Base-by-base conservation (phyloP, 1,140 invertebrate genomes). In the Achroia grisella region DNA sequence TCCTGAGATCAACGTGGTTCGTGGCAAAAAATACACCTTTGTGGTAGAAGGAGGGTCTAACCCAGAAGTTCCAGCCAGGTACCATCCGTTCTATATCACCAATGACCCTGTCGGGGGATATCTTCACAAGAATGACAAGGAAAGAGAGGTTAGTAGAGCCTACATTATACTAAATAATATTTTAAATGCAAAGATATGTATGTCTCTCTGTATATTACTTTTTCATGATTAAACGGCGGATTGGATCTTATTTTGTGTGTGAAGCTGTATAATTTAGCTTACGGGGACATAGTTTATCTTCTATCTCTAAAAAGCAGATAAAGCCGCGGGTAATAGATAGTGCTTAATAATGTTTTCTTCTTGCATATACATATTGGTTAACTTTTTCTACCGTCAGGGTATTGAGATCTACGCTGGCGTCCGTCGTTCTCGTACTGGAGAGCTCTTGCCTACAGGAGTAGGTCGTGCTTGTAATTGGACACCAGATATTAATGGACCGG, bases 81-180 rank as follows among this genome's bases (percentile, higher is more conserved):
- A 95, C 73, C 96, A 98, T 88, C 97, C 97, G 4, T 95, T 98
- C 83, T 98, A 98, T 80, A 96, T 98, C 53, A 97, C 96, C 11
- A 94, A 98, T 67, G 96, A 97, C 82, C 90, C 94, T 0, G 89
- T 97, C 23, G 97, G 97, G 32, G 96, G 96, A 0, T 98, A 94
- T 73, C 89, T 91, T 46, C 92, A 96, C 76, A 96, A 97, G 70
- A 92, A 90, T 1, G 87, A 91, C 0, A 93, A 94, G 61, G 96
- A 98, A 73, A 92, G 89, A 86, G 86, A 90, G 87, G 94, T 96
- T 44, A 8, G 44, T 35, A 4, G 36, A 44, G 17, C 0, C 23
- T n/a, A 41, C 28, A n/a, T n/a, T n/a, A n/a, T n/a, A n/a, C n/a
- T n/a, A n/a, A n/a, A n/a, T n/a, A n/a, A n/a, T n/a, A n/a, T n/a